phyloP scores from a whole-genome alignment of 2,888 invertebrate genomes.

The Heterodera filipjevi region DNA sequence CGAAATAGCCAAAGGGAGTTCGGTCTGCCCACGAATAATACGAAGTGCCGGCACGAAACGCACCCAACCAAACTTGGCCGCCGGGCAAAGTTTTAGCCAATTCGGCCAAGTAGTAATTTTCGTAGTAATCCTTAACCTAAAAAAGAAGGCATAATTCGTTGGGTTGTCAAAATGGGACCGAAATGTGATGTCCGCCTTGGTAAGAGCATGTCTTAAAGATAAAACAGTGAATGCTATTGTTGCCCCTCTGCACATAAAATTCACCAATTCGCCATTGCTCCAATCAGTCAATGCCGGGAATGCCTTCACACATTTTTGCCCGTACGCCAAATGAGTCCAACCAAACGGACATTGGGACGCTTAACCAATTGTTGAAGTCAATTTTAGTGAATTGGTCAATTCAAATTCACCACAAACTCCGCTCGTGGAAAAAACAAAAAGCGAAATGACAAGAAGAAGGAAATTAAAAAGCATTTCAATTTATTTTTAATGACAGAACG shows the following conservation, averaged over 20 bases:
- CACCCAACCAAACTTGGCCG: neutral
- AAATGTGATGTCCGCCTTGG: constrained; percentile 5
- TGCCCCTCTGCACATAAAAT: neutral
- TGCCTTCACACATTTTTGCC: neutral
- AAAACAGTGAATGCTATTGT: neutral
- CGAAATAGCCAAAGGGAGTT: neutral
- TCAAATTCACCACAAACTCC: neutral
- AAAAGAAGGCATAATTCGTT: neutral
- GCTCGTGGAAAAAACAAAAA: neutral
- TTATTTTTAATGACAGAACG: neutral
- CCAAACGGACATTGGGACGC: neutral
- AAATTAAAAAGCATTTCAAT: neutral
- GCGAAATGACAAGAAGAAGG: neutral
- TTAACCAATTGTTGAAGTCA: neutral
- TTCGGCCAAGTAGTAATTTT: neutral
- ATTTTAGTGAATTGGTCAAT: neutral
- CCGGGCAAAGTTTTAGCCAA: constrained; percentile 1
- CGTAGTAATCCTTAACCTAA: neutral
- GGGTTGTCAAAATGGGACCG: neutral
- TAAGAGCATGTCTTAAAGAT: neutral
- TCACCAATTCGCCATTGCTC: neutral
- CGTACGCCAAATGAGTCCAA: neutral
- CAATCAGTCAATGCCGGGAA: constrained; percentile 3
- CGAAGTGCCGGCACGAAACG: constrained; percentile 7
- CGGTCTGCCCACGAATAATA: neutral